Conservation (phyloP, 2,888 invertebrate genomes). For the Melanotus villosus region DNA sequence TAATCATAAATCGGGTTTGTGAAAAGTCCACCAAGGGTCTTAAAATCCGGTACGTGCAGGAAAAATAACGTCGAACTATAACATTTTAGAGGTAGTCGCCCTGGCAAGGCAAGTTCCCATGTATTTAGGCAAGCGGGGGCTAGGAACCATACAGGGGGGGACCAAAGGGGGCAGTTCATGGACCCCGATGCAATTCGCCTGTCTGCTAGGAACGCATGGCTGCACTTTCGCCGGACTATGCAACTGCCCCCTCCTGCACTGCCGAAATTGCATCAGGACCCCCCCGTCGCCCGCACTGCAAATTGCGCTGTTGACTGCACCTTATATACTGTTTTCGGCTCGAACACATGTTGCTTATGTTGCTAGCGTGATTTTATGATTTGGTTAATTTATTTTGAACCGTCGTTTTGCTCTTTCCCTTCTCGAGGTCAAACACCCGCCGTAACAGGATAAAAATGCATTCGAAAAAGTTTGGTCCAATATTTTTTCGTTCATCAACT, state of each 20-base stretch:
- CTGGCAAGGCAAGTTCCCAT: slow-evolving; percentile 56
- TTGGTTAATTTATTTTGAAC: slow-evolving; percentile 41
- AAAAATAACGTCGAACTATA: slow-evolving; percentile 48
- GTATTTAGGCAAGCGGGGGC: slow-evolving; percentile 53
- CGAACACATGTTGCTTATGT: slow-evolving; percentile 47
- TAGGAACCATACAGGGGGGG: slow-evolving; percentile 47
- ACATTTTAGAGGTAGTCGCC: slow-evolving; percentile 55
- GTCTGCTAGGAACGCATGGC: slow-evolving; percentile 69
- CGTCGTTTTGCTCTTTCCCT: slow-evolving; percentile 27
- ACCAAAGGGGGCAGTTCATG: slow-evolving; percentile 56
- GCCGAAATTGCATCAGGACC: slow-evolving; percentile 48
- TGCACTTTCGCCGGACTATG: slow-evolving; percentile 68
- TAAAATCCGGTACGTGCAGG: slow-evolving; percentile 48
- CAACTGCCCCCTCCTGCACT: slow-evolving; percentile 56
- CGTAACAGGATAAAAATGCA: slow-evolving; percentile 25
- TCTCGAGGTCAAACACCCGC: slow-evolving; percentile 36
- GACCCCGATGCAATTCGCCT: slow-evolving; percentile 68
- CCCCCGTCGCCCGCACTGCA: slow-evolving; percentile 37
- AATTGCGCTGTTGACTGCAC: slow-evolving; percentile 48
- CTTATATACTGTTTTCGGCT: slow-evolving; percentile 36
- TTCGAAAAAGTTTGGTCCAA: background rate
- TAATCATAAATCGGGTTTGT: slow-evolving; percentile 32
- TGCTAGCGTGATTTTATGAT: slow-evolving; percentile 38
- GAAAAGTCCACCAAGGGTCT: slow-evolving; percentile 35
- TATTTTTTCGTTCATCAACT: background rate